Base-by-base conservation (phyloP, 2,888 invertebrate genomes). In the Chaetoderma sp. region DNA sequence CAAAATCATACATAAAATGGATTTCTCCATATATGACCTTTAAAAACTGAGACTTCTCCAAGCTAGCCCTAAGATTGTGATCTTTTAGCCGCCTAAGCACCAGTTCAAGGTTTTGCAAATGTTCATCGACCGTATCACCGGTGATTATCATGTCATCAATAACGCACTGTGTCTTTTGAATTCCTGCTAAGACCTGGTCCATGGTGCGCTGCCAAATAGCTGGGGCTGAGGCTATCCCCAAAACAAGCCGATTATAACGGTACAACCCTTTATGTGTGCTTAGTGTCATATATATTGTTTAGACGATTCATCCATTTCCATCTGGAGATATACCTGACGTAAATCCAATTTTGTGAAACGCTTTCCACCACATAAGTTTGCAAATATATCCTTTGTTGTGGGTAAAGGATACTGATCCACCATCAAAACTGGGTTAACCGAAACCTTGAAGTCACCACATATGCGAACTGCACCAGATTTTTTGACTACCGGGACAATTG, bases 331-430 rank as follows among this genome's bases (percentile, higher is more conserved):
- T 16, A 60, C 63, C 55, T 47, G 44, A 4, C 47, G 50, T 18
- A 69, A 39, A 58, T 69, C 60, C 4, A 67, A 5, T n/a, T 63
- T 66, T 6, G 60, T 50, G 54, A 70, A 72, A 6, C 62, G 30
- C 32, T 68, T 33, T 8, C 73, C 73, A 21, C 70, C 62, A 21
- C 65, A 58, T 6, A 75, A 55, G 21, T 47, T 62, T 0, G 72
- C 65, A 49, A 78, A 77, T 82, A 77, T 68, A 71, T 65, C 75
- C 50, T 74, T 69, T 62, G 66, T 65, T 63, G 63, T 69, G 64
- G 71, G 73, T 33, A 80, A 65, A 61, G 68, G 74, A 58, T 77
- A 72, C 57, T 79, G 73, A 18, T 80, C 79, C 21, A 78, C 65
- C 36, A 75, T 63, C 32, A 81, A 30, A n/a, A 72, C 65, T 6